Evolutionary conservation across 2,888 invertebrate species (phyloP).

Genomic region (Ochropleura leucogaster): DNA sequence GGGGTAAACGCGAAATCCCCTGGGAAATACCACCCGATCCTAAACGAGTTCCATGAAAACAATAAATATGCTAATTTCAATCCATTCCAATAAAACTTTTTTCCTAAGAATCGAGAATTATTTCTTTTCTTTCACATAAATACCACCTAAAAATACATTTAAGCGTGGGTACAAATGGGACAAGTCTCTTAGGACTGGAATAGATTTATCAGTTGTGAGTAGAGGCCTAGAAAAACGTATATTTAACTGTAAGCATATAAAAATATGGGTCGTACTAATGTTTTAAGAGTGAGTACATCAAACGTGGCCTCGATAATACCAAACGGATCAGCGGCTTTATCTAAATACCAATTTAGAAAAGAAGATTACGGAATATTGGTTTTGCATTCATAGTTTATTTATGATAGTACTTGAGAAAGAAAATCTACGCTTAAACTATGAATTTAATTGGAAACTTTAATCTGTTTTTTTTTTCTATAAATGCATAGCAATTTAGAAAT

Average conservation of each 20-base stretch:
- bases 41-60: slow-evolving; percentile 7
- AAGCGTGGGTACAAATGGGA: slow-evolving; percentile 42
- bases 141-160: slow-evolving; percentile 39
- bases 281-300: slow-evolving; percentile 10
- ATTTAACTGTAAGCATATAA: slow-evolving; percentile 10
- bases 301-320: slow-evolving; percentile 14
- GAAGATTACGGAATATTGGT: slow-evolving; percentile 4
- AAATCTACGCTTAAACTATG: background rate
- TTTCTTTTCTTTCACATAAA: slow-evolving; percentile 23
- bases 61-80: slow-evolving; percentile 40
- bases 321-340: slow-evolving; percentile 24
- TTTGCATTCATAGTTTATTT: slow-evolving; percentile 10
- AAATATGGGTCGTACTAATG: slow-evolving; percentile 1
- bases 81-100: slow-evolving; percentile 23
- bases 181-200: slow-evolving; percentile 25
- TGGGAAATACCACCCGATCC: slow-evolving; percentile 19
- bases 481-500: background rate
- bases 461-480: background rate
- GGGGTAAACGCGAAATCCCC: background rate
- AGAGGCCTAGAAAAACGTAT: slow-evolving; percentile 16
- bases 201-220: slow-evolving; percentile 20
- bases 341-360: slow-evolving; percentile 36
- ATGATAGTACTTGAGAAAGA: background rate
- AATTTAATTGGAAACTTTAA: background rate
- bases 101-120: slow-evolving; percentile 3